Base-by-base conservation (phyloP, 2,797 vertebrate species). In the Huso huso region DNA sequence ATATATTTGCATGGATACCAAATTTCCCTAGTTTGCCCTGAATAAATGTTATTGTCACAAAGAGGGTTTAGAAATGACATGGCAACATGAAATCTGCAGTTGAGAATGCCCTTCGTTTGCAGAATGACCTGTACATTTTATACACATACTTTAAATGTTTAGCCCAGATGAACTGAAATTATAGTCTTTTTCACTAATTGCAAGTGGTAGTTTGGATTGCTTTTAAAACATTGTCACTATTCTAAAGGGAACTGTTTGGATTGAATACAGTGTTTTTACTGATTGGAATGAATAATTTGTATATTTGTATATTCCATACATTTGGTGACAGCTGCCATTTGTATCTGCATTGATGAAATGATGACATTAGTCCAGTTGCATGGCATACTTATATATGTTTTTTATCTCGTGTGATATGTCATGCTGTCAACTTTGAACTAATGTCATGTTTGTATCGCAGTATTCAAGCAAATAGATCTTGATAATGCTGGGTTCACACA, bases 141-240 rank as follows among this genome's bases (percentile, higher is more conserved):
- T 59, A 48, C 37, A 58, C 12, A n/a, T 58, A 58, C 12, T n/a
- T 13, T 9, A 23, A 57, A 51, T 65, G 61, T 13, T 65, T 70
- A 51, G 49, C 67, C 64, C 65, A 70, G 76, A 70, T 69, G 75
- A 74, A 62, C 73, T 68, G 12, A 49, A 6, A 49, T 15, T 52
- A 51, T 68, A 72, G 71, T 75, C 74, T 51, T 78, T 74, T 69
- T 73, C 68, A 79, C 79, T 73, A 69, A 64, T 61, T 76, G 61
- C 69, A 76, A 76, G 69, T 80, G 78, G 67, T 73, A 78, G 65
- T 75, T 81, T 81, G 76, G 81, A 70, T 82, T 52, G 71, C 70
- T 65, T 67, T 62, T 63, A 65, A 59, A 63, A 62, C n/a, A 6
- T 50, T 68, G 6, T 66, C 59, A 48, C 68, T 65, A 59, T 62